Percentiles rank a stretch among this genome's conserved stretches.
Conservation (phyloP, 2,797 vertebrate species). For the Chloroceryle inda region DNA sequence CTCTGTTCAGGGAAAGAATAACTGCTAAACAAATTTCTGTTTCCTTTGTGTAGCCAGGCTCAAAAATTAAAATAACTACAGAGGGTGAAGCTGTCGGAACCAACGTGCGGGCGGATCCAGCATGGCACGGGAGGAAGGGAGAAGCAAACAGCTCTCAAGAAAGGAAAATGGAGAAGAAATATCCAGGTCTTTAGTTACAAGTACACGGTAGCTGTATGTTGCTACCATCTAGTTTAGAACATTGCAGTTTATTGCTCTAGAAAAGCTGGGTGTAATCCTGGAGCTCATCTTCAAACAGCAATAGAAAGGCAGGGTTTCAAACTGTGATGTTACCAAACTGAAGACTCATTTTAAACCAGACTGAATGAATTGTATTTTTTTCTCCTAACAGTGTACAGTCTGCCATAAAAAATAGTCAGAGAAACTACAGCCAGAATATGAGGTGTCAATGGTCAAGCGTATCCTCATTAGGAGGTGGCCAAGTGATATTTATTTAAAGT, state of each 20-base stretch:
- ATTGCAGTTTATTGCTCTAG: neutral
- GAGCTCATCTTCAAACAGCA: neutral
- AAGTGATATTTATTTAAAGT: conserved; percentile 48
- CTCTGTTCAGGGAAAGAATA: neutral
- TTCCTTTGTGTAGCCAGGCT: neutral
- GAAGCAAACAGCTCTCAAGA: neutral
- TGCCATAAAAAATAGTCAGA: neutral
- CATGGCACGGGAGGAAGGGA: neutral
- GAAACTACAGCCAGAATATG: neutral
- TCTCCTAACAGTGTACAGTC: neutral
- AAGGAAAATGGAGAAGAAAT: neutral
- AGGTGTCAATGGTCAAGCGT: conserved; percentile 30
- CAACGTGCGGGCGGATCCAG: neutral
- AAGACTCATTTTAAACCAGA: neutral
- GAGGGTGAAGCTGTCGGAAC: neutral
- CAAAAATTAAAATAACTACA: neutral
- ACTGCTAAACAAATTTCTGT: neutral
- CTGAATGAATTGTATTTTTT: neutral
- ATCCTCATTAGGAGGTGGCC: conserved; percentile 55
- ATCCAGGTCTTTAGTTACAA: neutral
- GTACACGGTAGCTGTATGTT: neutral
- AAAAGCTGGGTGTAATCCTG: neutral
- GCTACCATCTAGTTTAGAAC: neutral
- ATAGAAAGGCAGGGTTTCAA: neutral
- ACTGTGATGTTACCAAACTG: neutral